A percentile compares a stretch with the other conserved stretches of the same genome.
Conservation (phyloP, 2,888 invertebrate species). For the Diarsia brunnea region DNA sequence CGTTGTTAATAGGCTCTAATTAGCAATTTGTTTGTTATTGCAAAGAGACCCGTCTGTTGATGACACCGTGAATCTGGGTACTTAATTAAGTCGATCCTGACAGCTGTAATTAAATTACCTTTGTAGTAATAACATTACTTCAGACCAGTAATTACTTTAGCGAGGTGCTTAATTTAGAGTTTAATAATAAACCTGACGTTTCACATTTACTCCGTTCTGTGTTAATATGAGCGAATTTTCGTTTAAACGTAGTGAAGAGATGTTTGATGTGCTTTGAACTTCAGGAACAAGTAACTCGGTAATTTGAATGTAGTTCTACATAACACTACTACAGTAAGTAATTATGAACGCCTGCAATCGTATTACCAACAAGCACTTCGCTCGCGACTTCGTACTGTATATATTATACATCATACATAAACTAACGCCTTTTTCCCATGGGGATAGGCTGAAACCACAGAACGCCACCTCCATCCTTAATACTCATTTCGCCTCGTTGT, state of each 20-base stretch:
- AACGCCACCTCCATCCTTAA: too few species aligned
- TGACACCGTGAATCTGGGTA: slow-evolving; percentile 50
- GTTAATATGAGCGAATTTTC: slow-evolving; percentile 22
- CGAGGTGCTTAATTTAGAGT: slow-evolving; percentile 54
- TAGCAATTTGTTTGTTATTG: slow-evolving; percentile 44
- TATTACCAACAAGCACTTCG: neutral
- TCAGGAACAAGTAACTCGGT: slow-evolving; percentile 12
- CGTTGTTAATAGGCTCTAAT: slow-evolving; percentile 40
- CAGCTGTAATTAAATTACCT: slow-evolving; percentile 63
- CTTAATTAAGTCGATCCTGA: slow-evolving; percentile 60
- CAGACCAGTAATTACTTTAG: slow-evolving; percentile 55
- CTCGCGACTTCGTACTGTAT: too few species aligned
- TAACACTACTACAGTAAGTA: neutral
- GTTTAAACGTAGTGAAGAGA: slow-evolving; percentile 19
- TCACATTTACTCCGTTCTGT: slow-evolving; percentile 29
- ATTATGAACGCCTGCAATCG: neutral
- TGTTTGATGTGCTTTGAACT: slow-evolving; percentile 18
- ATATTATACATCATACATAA: too few species aligned
- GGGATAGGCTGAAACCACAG: too few species aligned
- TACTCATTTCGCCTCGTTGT: too few species aligned
- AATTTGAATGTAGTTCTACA: neutral
- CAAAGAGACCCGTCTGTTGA: slow-evolving; percentile 48
- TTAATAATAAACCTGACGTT: slow-evolving; percentile 58
- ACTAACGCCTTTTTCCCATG: too few species aligned
- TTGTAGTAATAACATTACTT: slow-evolving; percentile 62